Percentiles rank a stretch among this genome's conserved stretches.
These are phyloP conservation scores for Carapus acus DNA, from an alignment of 2,797 vertebrate genomes.

Conservation along the genomic window DNA sequence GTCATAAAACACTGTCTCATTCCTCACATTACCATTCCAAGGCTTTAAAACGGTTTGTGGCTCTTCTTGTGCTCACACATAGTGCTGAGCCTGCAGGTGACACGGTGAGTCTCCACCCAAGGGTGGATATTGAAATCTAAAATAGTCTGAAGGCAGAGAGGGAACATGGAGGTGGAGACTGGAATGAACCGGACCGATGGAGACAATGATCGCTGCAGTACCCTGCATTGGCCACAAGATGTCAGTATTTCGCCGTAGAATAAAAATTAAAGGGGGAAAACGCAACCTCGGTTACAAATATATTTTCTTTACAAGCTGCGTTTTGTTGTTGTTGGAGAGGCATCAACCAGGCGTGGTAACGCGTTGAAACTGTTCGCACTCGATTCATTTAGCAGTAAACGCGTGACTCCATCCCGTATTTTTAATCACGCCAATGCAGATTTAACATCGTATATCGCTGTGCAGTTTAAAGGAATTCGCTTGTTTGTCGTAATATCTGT, in stretches of 20 bases:
- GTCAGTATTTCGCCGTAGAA: slow-evolving; percentile 32
- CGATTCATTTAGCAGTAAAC: too few relatives aligned
- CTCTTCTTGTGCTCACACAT: not conserved
- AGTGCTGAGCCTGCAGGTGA: not conserved
- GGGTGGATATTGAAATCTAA: not conserved
- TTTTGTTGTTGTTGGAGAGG: slow-evolving; percentile 14
- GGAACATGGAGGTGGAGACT: not conserved
- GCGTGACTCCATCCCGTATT: too few relatives aligned
- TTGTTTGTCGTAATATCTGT: too few relatives aligned
- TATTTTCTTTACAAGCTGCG: slow-evolving; percentile 3
- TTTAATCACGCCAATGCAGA: too few relatives aligned
- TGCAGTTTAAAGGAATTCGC: too few relatives aligned
- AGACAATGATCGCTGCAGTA: slow-evolving; percentile 22
- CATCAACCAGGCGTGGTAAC: not conserved
- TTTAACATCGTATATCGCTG: too few relatives aligned
- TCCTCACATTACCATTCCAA: too few relatives aligned
- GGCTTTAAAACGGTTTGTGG: too few relatives aligned
- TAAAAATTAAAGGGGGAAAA: not conserved
- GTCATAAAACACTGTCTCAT: too few relatives aligned
- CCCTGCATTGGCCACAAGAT: slow-evolving; percentile 31
- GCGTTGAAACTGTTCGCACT: not conserved
- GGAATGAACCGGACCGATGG: not conserved
- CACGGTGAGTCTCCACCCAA: not conserved
- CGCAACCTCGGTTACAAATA: not conserved
- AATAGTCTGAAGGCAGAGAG: too few relatives aligned